phyloP scores from a whole-genome alignment of 2,113 vertebrate species.

The Callipepla californica region DNA sequence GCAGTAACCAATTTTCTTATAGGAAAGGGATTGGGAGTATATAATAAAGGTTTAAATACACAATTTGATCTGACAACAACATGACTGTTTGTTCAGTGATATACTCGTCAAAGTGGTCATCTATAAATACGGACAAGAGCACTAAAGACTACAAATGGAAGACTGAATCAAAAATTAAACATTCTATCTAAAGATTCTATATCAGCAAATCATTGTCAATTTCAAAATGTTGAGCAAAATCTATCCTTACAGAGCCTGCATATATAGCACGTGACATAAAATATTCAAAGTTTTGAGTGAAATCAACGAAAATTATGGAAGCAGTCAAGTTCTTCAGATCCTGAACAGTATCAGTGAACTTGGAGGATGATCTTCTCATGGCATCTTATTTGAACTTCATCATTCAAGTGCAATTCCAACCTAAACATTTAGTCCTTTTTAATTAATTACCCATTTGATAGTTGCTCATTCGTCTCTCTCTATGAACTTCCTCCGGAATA shows the following conservation, averaged over 20 bases:
- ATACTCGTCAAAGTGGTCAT: not conserved
- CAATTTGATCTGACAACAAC: not conserved
- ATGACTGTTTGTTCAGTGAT: not conserved
- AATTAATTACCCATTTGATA: not conserved
- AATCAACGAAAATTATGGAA: not conserved
- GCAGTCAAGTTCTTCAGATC: not conserved
- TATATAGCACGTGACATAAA: not conserved
- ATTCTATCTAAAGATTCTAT: not conserved
- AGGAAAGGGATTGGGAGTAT: not conserved
- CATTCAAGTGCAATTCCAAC: not conserved
- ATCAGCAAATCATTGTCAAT: not conserved
- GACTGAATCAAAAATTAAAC: not conserved
- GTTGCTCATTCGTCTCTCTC: fast-evolving
- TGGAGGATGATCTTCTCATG: not conserved
- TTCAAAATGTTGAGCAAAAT: not conserved
- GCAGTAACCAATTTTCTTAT: not conserved
- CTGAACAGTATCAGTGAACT: not conserved
- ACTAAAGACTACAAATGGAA: not conserved
- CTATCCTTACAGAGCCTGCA: not conserved
- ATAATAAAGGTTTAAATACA: not conserved
- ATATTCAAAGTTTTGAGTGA: not conserved
- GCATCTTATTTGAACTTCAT: not conserved
- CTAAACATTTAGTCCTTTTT: not conserved
- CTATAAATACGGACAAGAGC: not conserved
- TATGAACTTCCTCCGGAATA: not conserved